Evolutionary conservation across 1,140 invertebrate genomes (phyloP).

Genomic region (Oncopeltus fasciatus): DNA sequence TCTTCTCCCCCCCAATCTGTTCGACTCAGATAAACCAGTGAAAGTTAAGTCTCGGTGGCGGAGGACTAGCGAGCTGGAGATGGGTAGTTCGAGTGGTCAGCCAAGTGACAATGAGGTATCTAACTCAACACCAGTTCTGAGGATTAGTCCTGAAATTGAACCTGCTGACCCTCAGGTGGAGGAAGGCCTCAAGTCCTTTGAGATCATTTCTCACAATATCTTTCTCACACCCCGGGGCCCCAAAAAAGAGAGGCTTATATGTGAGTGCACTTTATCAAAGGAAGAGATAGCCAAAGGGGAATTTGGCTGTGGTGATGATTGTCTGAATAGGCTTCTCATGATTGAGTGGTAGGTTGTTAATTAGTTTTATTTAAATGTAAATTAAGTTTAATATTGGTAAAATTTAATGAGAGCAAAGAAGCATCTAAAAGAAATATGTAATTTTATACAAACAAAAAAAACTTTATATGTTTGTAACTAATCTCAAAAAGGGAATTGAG

Average conservation of each 20-base stretch:
- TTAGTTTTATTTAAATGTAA: too few relatives aligned
- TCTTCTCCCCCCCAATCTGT: neutral
- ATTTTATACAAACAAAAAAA: too few relatives aligned
- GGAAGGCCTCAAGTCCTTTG: conserved; percentile 60
- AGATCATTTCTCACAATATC: conserved; percentile 66
- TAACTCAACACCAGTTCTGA: neutral
- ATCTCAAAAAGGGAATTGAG: too few relatives aligned
- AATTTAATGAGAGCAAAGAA: too few relatives aligned
- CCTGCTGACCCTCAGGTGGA: conserved; percentile 17
- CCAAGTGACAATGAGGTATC: neutral
- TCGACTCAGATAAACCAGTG: conserved; percentile 47
- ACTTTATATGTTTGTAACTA: too few relatives aligned
- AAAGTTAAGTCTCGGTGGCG: conserved; percentile 79
- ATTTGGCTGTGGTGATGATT: conserved; percentile 85
- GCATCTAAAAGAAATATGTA: too few relatives aligned
- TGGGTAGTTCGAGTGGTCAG: conserved; percentile 33
- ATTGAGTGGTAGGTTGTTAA: conserved; percentile 94
- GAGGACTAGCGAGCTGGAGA: conserved; percentile 66
- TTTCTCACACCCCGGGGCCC: too few relatives aligned
- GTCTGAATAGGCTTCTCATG: conserved; percentile 89
- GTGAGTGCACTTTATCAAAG: conserved; percentile 82
- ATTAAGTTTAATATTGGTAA: too few relatives aligned
- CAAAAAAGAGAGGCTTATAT: too few relatives aligned
- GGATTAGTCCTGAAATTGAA: neutral
- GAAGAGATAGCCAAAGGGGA: conserved; percentile 73